Base-by-base conservation (phyloP, 2,888 invertebrate genomes). In the Galeruca laticollis region DNA sequence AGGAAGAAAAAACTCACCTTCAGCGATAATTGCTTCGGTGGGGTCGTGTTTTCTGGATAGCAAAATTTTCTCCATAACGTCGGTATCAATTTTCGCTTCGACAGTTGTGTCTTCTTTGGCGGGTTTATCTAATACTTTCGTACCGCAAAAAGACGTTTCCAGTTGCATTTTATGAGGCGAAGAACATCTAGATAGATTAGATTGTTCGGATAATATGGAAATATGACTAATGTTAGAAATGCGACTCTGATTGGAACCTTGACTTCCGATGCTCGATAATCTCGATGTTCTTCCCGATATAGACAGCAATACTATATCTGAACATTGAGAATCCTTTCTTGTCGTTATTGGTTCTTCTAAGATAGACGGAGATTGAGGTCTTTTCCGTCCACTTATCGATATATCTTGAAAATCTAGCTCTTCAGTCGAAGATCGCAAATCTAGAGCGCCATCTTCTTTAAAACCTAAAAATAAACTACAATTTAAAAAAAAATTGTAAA, bases 91-190 rank as follows among this genome's bases (percentile, higher is more conserved):
- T 77, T 84, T 76, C 78, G 83, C 84, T 69, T 76, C 73, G 72
- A 80, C 73, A 59, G 79, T 82, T 26, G 52, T 64, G 61, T 68
- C 65, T 21, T 69, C 35, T 40, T 70, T 70, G 49, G 71, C 69
- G 8, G 61, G 56, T 47, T 78, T 77, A 1, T 82, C 82, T 1
- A 21, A 20, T 0, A 94, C 93, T 81, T 94, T 94, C 60, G 92
- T 93, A 0, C 96, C 96, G 84, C 95, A 96, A 84, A 96, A 96
- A 0, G 95, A 95, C 0, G 96, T 96, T 86, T 96, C 96, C 69
- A 96, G 87, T 66, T 95, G 87, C 91, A 95, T 94, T 84, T 93
- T 93, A 87, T 96, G 95, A n/a, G 96, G 96, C 13, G 95, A 95
- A 2, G 96, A 95, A 35, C 93, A 93, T 72, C 94, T 90, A 5